These are phyloP conservation scores for Manduca sexta DNA, from an alignment of 1,140 invertebrate genomes.

Conservation along the genomic window DNA sequence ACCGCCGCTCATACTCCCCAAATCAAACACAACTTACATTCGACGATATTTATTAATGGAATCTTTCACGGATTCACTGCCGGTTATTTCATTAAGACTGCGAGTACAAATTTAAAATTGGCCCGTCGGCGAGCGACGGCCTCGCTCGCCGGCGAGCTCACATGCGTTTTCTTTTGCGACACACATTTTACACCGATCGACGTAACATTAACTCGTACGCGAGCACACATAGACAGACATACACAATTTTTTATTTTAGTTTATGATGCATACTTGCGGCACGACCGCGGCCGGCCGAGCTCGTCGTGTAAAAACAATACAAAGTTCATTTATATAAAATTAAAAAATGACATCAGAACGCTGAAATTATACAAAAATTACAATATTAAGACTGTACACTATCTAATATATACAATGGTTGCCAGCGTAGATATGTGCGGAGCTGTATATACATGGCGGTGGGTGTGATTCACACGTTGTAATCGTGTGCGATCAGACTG, in stretches of 20 bases:
- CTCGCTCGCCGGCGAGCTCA: constrained; percentile 59
- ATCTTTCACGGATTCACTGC: constrained; percentile 71
- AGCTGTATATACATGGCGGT: constrained; percentile 67
- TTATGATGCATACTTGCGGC: constrained; percentile 68
- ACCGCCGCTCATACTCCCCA: constrained; percentile 18
- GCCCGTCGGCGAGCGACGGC: constrained; percentile 48
- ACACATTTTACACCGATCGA: constrained; percentile 72
- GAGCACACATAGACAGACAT: constrained; percentile 74
- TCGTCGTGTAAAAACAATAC: constrained; percentile 75
- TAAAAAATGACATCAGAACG: constrained; percentile 74
- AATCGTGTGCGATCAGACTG: constrained; percentile 93
- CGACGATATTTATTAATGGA: constrained; percentile 76
- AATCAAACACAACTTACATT: constrained; percentile 69
- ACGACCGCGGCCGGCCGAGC: constrained; percentile 66
- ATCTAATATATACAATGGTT: constrained; percentile 74
- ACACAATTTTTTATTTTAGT: constrained; percentile 48
- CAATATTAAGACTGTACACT: constrained; percentile 75
- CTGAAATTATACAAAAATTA: constrained; percentile 75
- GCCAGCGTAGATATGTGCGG: constrained; percentile 70
- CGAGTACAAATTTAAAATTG: constrained; percentile 72
- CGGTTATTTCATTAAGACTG: constrained; percentile 72
- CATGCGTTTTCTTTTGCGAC: constrained; percentile 68
- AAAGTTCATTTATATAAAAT: constrained; percentile 73
- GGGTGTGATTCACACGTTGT: constrained; percentile 77
- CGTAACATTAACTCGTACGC: constrained; percentile 72